These are phyloP conservation scores for Nymphalis io DNA, from an alignment of 1,140 invertebrate species.

Conservation along the genomic window DNA sequence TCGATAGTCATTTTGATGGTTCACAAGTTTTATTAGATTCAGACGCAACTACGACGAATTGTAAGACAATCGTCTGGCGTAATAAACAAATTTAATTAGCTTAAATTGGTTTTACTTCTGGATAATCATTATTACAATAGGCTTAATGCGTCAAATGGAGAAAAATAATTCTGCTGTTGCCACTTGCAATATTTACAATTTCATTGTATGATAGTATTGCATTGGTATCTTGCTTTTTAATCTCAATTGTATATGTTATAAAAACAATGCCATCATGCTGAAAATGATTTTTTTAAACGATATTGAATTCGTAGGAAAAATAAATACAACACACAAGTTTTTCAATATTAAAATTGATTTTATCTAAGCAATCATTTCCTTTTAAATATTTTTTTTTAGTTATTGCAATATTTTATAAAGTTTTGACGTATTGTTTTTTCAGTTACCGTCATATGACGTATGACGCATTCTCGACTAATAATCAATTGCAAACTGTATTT, in stretches of 20 bases:
- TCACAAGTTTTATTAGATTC: slow-evolving; percentile 12
- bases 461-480: slow-evolving; percentile 52
- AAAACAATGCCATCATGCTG: too few relatives aligned
- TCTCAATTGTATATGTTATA: too few relatives aligned
- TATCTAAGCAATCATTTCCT: too few relatives aligned
- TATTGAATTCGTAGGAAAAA: too few relatives aligned
- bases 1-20: slow-evolving; percentile 86
- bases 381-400: background rate
- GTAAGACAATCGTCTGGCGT: slow-evolving; percentile 23
- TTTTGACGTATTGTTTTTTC: slow-evolving; percentile 20
- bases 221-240: too few relatives aligned
- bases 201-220: background rate
- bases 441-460: slow-evolving; percentile 63
- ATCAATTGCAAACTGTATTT: slow-evolving; percentile 40
- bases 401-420: background rate
- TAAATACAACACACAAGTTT: too few relatives aligned
- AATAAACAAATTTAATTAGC: slow-evolving; percentile 57
- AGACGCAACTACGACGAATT: slow-evolving; percentile 10
- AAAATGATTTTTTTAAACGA: too few relatives aligned
- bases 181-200: slow-evolving; percentile 10
- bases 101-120: slow-evolving; percentile 50
- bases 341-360: too few relatives aligned
- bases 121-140: slow-evolving; percentile 44
- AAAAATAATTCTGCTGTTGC: slow-evolving; percentile 18
- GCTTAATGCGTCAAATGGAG: slow-evolving; percentile 25